Conservation (phyloP, 2,797 vertebrate species). For the Ceryle rudis region DNA sequence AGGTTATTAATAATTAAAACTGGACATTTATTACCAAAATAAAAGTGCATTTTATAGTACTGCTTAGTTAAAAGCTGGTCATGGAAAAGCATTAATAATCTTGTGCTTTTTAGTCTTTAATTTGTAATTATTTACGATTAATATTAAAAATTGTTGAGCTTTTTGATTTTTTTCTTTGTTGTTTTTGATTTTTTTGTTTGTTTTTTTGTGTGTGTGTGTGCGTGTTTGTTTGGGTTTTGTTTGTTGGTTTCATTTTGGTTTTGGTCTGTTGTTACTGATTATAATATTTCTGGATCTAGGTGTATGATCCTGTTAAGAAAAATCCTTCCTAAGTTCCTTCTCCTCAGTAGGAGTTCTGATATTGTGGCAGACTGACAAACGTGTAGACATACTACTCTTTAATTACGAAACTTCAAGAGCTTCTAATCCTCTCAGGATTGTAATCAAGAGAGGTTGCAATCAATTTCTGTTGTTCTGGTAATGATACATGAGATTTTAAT, state of each 20-base stretch:
- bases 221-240: too few species aligned
- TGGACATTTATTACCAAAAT: neutral
- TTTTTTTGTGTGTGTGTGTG: too few species aligned
- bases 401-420: neutral
- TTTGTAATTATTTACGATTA: neutral
- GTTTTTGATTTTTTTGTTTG: too few species aligned
- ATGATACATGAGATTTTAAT: slow-evolving; percentile 5
- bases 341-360: neutral
- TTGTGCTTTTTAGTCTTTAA: neutral
- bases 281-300: neutral
- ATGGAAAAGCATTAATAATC: neutral
- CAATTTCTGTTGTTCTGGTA: slow-evolving; percentile 22
- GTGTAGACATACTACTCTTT: neutral
- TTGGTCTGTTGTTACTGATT: neutral
- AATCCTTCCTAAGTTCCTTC: neutral
- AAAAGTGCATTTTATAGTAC: neutral
- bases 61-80: neutral
- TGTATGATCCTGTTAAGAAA: neutral
- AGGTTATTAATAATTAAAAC: neutral
- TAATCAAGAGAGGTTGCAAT: slow-evolving; percentile 14
- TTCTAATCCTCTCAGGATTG: neutral
- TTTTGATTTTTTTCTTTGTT: too few species aligned
- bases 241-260: too few species aligned
- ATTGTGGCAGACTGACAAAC: neutral
- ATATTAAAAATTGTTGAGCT: neutral